Conservation (phyloP, 2,113 vertebrate genomes). For the Grammomys surdaster region DNA sequence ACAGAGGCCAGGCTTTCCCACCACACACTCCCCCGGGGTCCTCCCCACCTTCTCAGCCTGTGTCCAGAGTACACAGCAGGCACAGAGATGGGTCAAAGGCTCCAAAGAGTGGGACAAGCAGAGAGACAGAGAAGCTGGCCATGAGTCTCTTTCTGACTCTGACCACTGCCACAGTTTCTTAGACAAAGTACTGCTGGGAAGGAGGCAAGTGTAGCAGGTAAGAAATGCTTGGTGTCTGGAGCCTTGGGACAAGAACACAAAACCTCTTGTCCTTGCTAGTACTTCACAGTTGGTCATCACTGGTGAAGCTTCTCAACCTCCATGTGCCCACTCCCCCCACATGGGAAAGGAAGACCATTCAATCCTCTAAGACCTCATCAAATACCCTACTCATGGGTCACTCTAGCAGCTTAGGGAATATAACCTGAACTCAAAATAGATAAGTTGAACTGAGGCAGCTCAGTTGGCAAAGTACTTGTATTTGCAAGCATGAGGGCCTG, state of each 20-base stretch:
- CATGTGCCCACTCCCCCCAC: neutral
- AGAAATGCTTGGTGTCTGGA: neutral
- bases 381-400: neutral
- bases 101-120: neutral
- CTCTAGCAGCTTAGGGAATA: neutral
- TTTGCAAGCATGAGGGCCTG: neutral
- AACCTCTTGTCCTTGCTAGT: neutral
- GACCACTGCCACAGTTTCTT: neutral
- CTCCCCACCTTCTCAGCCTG: neutral
- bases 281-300: neutral
- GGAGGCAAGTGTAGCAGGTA: neutral
- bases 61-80: neutral
- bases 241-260: neutral
- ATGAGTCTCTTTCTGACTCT: neutral
- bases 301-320: neutral
- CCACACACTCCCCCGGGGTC: neutral
- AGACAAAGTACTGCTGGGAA: neutral
- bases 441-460: neutral
- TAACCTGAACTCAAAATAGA: neutral
- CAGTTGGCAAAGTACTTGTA: too few relatives aligned
- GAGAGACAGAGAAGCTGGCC: neutral
- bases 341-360: neutral
- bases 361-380: neutral
- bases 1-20: slow-evolving; percentile 14
- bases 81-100: neutral